Percentiles rank a stretch among this genome's conserved stretches.
These are phyloP conservation scores for Lasioglossum zephyrum DNA, from an alignment of 2,888 invertebrate species.

Conservation along the genomic window DNA sequence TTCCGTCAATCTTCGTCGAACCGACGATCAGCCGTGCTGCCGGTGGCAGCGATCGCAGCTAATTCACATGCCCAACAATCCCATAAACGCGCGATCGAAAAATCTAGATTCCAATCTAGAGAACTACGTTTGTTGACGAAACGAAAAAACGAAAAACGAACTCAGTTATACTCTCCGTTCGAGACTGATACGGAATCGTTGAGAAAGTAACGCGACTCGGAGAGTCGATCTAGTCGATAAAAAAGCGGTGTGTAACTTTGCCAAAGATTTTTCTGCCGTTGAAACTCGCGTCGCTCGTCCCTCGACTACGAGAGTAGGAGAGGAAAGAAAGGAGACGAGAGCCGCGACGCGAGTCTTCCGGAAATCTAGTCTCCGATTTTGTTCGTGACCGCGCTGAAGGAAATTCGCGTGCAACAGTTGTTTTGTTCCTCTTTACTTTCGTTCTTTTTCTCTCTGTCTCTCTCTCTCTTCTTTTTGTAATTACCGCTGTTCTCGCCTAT, in stretches of 20 bases:
- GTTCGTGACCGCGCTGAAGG: not conserved
- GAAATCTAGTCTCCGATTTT: not conserved
- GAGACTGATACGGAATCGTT: not conserved
- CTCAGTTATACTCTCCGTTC: not conserved
- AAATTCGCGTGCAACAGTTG: slow-evolving; percentile 12
- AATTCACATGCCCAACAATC: not conserved
- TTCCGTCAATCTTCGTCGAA: not conserved
- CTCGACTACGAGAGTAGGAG: not conserved
- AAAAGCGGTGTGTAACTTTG: not conserved
- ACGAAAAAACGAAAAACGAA: not conserved
- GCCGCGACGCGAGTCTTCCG: not conserved
- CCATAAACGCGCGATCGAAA: not conserved
- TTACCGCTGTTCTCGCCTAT: slow-evolving; percentile 5
- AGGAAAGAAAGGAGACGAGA: not conserved
- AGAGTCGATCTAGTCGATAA: not conserved
- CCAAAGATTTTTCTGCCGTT: not conserved
- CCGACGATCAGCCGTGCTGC: not conserved
- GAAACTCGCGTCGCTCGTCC: not conserved
- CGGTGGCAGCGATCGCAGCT: not conserved
- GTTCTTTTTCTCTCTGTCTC: not conserved
- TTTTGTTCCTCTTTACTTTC: slow-evolving; percentile 3
- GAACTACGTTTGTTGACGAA: not conserved
- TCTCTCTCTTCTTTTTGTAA: not conserved
- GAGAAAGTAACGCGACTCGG: not conserved
- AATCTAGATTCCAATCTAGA: not conserved